Percentiles rank a stretch among this genome's conserved stretches.
Evolutionary conservation across 2,797 vertebrate species (phyloP).

Genomic region (Eulemur coronatus): DNA sequence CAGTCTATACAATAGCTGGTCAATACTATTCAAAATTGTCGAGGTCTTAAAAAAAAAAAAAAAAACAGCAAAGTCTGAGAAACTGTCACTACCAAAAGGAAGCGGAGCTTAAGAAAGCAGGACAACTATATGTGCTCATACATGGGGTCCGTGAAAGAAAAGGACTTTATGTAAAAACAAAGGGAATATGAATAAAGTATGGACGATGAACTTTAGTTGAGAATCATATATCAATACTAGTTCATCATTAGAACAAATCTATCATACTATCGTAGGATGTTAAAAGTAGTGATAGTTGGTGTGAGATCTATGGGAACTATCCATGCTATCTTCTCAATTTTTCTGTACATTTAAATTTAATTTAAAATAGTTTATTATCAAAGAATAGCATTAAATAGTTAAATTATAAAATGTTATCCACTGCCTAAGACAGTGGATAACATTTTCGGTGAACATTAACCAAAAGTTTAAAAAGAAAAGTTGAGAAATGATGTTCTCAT

Average conservation of each 20-base stretch:
- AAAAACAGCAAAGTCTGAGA: neutral
- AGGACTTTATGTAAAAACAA: neutral
- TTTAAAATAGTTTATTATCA: neutral
- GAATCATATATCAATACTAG: neutral
- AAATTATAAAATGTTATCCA: neutral
- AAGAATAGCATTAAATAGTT: neutral
- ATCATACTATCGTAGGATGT: neutral
- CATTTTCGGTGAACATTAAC: neutral
- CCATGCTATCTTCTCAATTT: neutral
- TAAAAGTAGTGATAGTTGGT: neutral
- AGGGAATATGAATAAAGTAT: neutral
- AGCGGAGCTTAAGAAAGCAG: neutral
- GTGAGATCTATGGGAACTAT: neutral
- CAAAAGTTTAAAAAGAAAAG: neutral
- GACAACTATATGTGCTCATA: neutral
- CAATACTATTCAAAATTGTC: neutral
- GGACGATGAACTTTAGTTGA: neutral
- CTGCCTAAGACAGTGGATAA: neutral
- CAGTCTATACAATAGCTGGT: neutral
- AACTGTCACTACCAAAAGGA: neutral
- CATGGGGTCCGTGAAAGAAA: neutral
- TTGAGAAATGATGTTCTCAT: neutral
- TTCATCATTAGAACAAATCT: neutral
- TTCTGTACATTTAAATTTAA: neutral
- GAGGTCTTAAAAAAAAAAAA: neutral